Percentiles rank a stretch among this genome's conserved stretches.
These are phyloP conservation scores for Pterostichus madidus DNA, from an alignment of 2,888 invertebrate species.

Conservation along the genomic window DNA sequence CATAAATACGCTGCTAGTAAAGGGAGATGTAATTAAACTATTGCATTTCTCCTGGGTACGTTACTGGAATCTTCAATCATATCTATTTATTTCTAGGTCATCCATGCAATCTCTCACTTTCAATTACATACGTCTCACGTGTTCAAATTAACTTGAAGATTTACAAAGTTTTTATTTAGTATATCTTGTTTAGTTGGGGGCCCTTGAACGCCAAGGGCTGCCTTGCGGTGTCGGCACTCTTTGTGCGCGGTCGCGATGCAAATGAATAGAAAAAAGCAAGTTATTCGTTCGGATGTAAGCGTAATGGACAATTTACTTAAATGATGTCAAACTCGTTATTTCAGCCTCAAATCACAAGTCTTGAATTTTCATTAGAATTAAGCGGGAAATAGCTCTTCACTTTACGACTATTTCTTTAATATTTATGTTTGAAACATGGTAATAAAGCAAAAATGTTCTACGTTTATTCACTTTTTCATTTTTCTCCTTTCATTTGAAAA, in stretches of 20 bases:
- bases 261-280: slow-evolving; percentile 6
- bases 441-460: slow-evolving; percentile 9
- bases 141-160: too few species aligned
- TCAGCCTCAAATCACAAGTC: slow-evolving; percentile 6
- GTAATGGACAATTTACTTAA: slow-evolving; percentile 39
- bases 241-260: background rate
- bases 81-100: too few species aligned
- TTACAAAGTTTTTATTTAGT: too few species aligned
- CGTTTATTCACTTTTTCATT: background rate
- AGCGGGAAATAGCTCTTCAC: background rate
- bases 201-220: too few species aligned
- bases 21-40: too few species aligned
- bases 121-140: too few species aligned
- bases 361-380: slow-evolving; percentile 29
- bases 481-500: background rate
- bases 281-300: slow-evolving; percentile 3
- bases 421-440: slow-evolving; percentile 20
- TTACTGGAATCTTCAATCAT: too few species aligned
- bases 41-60: too few species aligned
- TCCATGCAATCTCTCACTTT: too few species aligned
- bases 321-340: slow-evolving; percentile 18
- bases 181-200: too few species aligned
- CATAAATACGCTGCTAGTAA: too few species aligned
- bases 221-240: too few species aligned
- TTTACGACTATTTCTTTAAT: slow-evolving; percentile 8